Base-by-base conservation (phyloP, 2,888 invertebrate species). In the Rhynchonema sp. region DNA sequence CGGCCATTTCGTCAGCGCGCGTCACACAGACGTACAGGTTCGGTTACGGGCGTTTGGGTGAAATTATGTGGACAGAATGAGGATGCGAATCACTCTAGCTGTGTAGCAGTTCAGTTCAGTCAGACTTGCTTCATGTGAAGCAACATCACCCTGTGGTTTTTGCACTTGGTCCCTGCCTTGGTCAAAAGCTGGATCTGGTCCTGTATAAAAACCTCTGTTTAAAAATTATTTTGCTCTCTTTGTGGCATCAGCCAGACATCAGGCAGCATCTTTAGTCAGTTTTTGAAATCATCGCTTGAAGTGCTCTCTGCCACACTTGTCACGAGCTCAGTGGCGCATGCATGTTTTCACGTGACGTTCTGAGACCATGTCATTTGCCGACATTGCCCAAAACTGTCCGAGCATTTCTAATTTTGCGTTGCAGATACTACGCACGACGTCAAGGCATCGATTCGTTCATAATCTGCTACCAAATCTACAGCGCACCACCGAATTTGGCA, bases 21-120 rank as follows among this genome's bases (percentile, higher is more conserved):
- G 84, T 87, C 62, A 87, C 88, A 53, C 92, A 92, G 6, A 89
- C 90, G 23, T 94, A 92, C 72, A 87, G 87, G 75, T 77, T 52
- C 25, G 25, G n/a, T n/a, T n/a, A n/a, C n/a, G n/a, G n/a, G n/a
- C 46, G 22, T 13, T 46, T 13, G 46, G 46, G 46, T 46, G 13
- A n/a, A n/a, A n/a, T n/a, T n/a, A n/a, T n/a, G 46, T 46, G 13
- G 46, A 13, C 13, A 22, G 13, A 22, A 46, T 46, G 22, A 22
- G 46, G 22, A 46, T 46, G 46, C 13, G 46, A 46, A 46, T 13
- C 13, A 46, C 13, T 46, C 46, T 46, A 46, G 22, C 22, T 46
- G 13, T 46, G 13, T 17, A 17, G 46, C 46, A n/a, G n/a, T n/a
- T n/a, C n/a, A n/a, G n/a, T 17, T 38, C 38, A 38, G 38, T 38